phyloP scores from a whole-genome alignment of 2,113 vertebrate species.

The Corythornis vintsioides region DNA sequence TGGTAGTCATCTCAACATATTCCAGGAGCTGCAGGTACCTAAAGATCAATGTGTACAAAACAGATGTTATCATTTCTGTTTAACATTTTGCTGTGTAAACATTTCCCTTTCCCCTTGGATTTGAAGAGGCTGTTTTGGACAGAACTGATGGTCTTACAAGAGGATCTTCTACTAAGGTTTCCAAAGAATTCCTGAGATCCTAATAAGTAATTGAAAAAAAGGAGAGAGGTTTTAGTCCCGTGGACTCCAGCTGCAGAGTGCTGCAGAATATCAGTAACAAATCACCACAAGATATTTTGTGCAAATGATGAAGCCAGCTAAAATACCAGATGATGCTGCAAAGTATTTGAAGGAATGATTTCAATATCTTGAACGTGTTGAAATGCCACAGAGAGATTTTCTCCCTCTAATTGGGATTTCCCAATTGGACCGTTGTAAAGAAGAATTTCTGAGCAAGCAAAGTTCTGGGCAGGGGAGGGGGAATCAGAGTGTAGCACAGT shows the following conservation, averaged over 20 bases:
- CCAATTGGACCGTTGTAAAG: not conserved
- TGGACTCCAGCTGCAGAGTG: not conserved
- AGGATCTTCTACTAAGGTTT: slow-evolving; percentile 53
- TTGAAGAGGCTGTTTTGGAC: slow-evolving; percentile 17
- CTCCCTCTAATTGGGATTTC: slow-evolving; percentile 13
- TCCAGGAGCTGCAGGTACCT: not conserved
- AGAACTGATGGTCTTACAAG: slow-evolving; percentile 21
- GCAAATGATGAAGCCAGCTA: slow-evolving; percentile 26
- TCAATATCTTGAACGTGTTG: slow-evolving; percentile 10
- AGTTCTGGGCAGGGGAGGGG: not conserved
- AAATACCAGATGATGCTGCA: slow-evolving; percentile 19
- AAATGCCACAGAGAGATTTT: slow-evolving; percentile 3
- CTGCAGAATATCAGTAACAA: slow-evolving; percentile 57
- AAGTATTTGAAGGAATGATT: slow-evolving; percentile 23
- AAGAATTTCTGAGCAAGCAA: not conserved
- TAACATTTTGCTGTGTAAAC: not conserved
- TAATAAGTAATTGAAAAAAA: slow-evolving; percentile 55
- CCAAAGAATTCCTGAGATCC: slow-evolving; percentile 58
- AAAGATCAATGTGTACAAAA: not conserved
- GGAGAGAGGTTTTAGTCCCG: slow-evolving; percentile 8
- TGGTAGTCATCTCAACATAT: not conserved
- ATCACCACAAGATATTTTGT: slow-evolving; percentile 40
- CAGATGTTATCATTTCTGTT: slow-evolving; percentile 22
- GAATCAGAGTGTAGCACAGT: not conserved
- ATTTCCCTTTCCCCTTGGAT: slow-evolving; percentile 8